Base-by-base conservation (phyloP, 2,797 vertebrate species). In the Cottoperca gobio region DNA sequence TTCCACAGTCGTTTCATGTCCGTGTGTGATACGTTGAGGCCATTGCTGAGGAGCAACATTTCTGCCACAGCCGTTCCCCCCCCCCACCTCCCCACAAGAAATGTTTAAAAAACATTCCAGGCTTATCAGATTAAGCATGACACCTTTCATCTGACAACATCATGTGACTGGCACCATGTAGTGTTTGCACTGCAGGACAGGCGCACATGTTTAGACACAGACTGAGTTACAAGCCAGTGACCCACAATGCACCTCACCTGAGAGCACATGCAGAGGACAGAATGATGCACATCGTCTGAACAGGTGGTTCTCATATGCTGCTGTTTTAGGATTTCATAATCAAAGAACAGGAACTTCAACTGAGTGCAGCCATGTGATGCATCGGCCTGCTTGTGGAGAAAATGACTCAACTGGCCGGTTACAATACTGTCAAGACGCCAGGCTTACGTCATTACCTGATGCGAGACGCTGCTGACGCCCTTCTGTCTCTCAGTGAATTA, bases 381-480 rank as follows among this genome's bases (percentile, higher is more conserved):
- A 67, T 76, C 26, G 42, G 48, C 55, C 60, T 75, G 19, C 42
- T 70, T 69, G 66, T 77, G 76, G 70, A 86, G 81, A 81, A 81
- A 83, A 79, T 79, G 0, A 79, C 66, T 86, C 48, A 72, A 59
- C 54, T 58, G 74, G 53, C 73, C 16, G 3, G 48, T 73, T 53
- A 80, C 78, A 78, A 58, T 60, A 63, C 69, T 78, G 78, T 81
- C 80, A 55, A 31, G 33, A 31, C 61, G 78, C 76, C 70, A 83
- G 19, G 73, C 83, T 87, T 63, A 84, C 55, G 33, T 88, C 86
- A 91, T 21, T 46, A 59, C 67, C 33, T 73, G 1, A 35, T 43
- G 68, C 73, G 86, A 86, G 61, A 81, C 60, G 28, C 74, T 76
- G 82, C 62, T 77, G 73, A 76, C 79, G 74, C 78, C 87, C 79